phyloP scores from a whole-genome alignment of 1,140 invertebrate species.

The Eufriesea mexicana region DNA sequence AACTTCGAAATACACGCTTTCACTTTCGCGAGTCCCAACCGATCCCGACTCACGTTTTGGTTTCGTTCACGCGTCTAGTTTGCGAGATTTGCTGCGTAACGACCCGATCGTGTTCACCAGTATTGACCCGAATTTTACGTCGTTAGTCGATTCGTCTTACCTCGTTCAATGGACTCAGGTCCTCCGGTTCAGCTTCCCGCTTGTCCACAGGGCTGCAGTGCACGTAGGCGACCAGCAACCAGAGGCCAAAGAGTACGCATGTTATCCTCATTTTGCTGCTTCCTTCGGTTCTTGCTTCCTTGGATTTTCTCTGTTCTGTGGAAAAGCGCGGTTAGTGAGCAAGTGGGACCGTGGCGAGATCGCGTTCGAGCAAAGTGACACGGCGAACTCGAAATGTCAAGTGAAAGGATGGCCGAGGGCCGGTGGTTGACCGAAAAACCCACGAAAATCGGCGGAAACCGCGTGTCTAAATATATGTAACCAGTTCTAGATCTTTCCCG shows the following conservation, averaged over 20 bases:
- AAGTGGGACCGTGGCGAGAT: background rate
- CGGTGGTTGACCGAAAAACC: background rate
- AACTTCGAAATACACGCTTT: slow-evolving; percentile 36
- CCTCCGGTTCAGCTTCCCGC: slow-evolving; percentile 73
- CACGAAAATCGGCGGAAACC: background rate
- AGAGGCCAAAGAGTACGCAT: slow-evolving; percentile 66
- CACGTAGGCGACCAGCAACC: slow-evolving; percentile 65
- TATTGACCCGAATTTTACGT: too few species aligned
- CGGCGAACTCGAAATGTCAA: slow-evolving; percentile 32
- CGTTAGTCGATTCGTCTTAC: slow-evolving; percentile 74
- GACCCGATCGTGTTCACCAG: too few species aligned
- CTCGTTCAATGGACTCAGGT: slow-evolving; percentile 78
- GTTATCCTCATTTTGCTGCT: slow-evolving; percentile 74
- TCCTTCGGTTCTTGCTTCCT: slow-evolving; percentile 16
- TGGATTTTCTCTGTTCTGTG: slow-evolving; percentile 15
- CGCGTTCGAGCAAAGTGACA: background rate
- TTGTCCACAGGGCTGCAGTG: slow-evolving; percentile 73
- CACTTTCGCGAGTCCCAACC: slow-evolving; percentile 23
- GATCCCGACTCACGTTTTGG: background rate
- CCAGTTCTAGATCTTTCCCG: too few species aligned
- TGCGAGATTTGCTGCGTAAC: background rate
- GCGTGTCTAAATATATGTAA: too few species aligned
- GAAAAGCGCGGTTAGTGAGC: slow-evolving; percentile 25
- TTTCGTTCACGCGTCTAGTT: background rate
- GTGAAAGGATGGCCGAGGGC: slow-evolving; percentile 54